phyloP scores from a whole-genome alignment of 2,113 vertebrate species.

The Peromyscus maniculatus region DNA sequence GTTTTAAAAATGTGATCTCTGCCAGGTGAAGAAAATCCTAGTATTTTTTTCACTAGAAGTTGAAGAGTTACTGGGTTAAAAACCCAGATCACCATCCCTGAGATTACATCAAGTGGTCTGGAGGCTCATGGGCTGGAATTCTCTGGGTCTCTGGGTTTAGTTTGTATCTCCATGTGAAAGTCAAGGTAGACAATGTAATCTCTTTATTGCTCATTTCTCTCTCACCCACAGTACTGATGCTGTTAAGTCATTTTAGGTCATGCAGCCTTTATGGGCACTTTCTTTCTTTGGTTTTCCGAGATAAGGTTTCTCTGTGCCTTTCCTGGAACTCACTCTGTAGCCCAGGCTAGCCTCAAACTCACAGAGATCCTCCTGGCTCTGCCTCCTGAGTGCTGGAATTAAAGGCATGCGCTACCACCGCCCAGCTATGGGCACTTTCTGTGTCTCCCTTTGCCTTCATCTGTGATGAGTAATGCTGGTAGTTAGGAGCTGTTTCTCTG shows the following conservation, averaged over 20 bases:
- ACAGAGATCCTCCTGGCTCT: too few relatives aligned
- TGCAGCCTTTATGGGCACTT: not conserved
- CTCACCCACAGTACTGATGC: not conserved
- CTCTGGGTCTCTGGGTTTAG: not conserved
- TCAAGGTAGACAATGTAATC: slow-evolving; percentile 5
- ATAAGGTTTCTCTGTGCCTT: too few relatives aligned
- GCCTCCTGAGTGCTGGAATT: too few relatives aligned
- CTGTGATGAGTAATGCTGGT: not conserved
- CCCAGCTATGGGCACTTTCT: not conserved
- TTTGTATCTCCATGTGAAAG: slow-evolving; percentile 46
- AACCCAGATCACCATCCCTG: not conserved
- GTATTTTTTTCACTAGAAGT: not conserved
- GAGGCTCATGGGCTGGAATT: not conserved
- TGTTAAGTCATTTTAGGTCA: not conserved
- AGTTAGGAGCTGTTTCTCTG: not conserved
- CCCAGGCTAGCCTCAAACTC: too few relatives aligned
- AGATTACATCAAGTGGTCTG: not conserved
- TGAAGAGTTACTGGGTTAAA: not conserved
- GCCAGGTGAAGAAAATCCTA: slow-evolving; percentile 2
- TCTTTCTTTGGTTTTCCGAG: not conserved
- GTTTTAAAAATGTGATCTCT: slow-evolving; percentile 12
- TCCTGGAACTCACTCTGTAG: too few relatives aligned
- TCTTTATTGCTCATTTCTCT: not conserved
- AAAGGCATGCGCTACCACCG: too few relatives aligned
- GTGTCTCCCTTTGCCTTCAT: not conserved